phyloP scores from a whole-genome alignment of 2,113 vertebrate species.

The Cololabis saira region DNA sequence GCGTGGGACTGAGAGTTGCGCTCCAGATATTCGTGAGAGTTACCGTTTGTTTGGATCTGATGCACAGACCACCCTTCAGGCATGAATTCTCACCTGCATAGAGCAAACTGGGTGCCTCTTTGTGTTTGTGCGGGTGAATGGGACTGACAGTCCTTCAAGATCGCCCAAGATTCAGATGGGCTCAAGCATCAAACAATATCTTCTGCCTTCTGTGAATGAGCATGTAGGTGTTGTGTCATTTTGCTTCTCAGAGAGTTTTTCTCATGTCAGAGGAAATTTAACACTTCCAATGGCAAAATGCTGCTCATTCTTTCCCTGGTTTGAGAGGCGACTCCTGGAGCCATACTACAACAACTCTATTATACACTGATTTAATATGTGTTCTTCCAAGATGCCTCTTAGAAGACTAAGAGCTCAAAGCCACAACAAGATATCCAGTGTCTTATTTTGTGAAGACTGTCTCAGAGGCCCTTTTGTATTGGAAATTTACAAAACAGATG shows the following conservation, averaged over 20 bases:
- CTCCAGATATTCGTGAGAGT: slow-evolving; percentile 56
- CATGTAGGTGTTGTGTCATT: slow-evolving; percentile 39
- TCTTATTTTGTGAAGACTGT: slow-evolving; percentile 9
- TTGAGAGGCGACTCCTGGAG: slow-evolving; percentile 46
- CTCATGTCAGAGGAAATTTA: slow-evolving; percentile 53
- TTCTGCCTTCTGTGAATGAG: slow-evolving; percentile 22
- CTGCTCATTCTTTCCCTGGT: slow-evolving; percentile 39
- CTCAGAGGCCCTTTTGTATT: slow-evolving; percentile 3
- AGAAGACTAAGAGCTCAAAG: slow-evolving; percentile 29
- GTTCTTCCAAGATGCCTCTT: slow-evolving; percentile 32
- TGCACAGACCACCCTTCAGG: slow-evolving; percentile 41
- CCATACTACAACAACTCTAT: slow-evolving; percentile 35
- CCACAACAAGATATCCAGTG: slow-evolving; percentile 5
- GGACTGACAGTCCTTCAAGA: too few relatives aligned
- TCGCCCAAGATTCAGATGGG: neutral
- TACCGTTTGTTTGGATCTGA: slow-evolving; percentile 47
- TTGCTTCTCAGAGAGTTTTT: slow-evolving; percentile 57
- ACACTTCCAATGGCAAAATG: slow-evolving; percentile 62
- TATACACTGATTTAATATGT: slow-evolving; percentile 39
- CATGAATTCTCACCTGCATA: too few relatives aligned
- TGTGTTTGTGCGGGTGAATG: too few relatives aligned
- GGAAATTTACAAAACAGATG: slow-evolving; percentile 12
- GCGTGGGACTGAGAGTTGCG: slow-evolving; percentile 1
- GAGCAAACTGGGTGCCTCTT: too few relatives aligned
- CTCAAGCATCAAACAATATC: slow-evolving; percentile 23